Evolutionary conservation across 2,113 vertebrate genomes (phyloP), one percentile per base, ranked within the genome.

Genomic region (Mobula hypostoma): DNA sequence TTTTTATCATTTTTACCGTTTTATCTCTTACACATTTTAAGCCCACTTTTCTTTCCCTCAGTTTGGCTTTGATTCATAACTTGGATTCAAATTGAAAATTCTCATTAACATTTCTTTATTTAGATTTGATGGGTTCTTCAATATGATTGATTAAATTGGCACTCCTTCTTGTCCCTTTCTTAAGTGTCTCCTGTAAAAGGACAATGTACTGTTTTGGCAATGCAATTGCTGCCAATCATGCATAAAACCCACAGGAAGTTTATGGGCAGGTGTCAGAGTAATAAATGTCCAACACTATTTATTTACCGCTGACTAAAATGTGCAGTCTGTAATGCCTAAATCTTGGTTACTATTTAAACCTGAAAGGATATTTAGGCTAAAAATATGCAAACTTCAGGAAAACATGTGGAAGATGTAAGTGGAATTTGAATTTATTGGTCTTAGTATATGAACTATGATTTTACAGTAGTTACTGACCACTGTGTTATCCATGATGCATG

Each of bases 381-480:
- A 90, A 90, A 4, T 5, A 61, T 29, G 14, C 27, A 82, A 58
- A 7, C 82, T 85, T 85, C 82, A 85, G 24, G 80, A 83, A 83
- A 66, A 66, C 29, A n/a, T 14, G 24, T 88, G 58, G 27, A 88
- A 88, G 27, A 29, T 58, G 11, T 15, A 63, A 17, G 15, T 88
- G 61, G 29, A 88, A 88, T 66, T 88, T 88, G 85, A 88, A 66
- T 83, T 56, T 58, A 83, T n/a, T 61, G 85, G n/a, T 66, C 27
- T 66, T 29, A 88, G 14, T n/a, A 17, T 7, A n/a, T 88, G 85
- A 88, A 66, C 61, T 66, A 12, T 5, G 61, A 66, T 63, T 88
- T 88, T 61, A 66, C 15, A 29, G 63, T 15, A 63, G 27, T n/a
- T 40, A 21, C 15, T 61, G 3, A 70, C 68, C 11, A 70, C 8